Evolutionary conservation across 1,140 invertebrate genomes (phyloP), one percentile per base, ranked within the genome.

Genomic region (Chelonus insularis): DNA sequence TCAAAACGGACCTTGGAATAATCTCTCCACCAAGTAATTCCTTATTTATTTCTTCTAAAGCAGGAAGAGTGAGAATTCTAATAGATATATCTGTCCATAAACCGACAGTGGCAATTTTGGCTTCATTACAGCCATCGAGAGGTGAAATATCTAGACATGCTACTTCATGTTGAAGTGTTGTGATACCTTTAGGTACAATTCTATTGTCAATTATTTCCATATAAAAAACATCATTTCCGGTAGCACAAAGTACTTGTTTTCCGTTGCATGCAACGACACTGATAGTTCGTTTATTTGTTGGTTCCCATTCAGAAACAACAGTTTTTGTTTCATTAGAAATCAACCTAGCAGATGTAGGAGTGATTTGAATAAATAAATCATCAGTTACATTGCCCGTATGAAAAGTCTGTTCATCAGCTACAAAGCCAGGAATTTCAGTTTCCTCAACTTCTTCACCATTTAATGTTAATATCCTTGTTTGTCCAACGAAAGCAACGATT

Each of bases 81-180:
- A 95, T 93, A 0, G 95, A 97, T 66, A 98, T 97, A 71, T 99
- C 96, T 7, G 94, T 97, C 97, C 97, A 99, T 14, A 99, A 83
- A 0, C 97, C 97, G 34, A 98, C 93, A 14, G 94, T 94, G 34
- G 94, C 90, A 9, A 97, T 82, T 34, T 89, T 87, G 0, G 91
- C 86, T 54, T 86, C 86, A 0, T 72, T 85, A 1, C 76, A 73
- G 20, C 83, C 84, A 62, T 87, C 86, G 1, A 97, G 80, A 0
- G 95, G 92, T 4, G 92, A 95, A 12, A 99, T 88, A 80, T 99
- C 97, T 21, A 99, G 73, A 81, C 97, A 99, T 16, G 97, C 96
- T 21, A 99, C 91, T 83, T 99, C 97, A 75, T 96, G 88, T 34
- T 95, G 90, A 78, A 97, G 86, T 20, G 85, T 88, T 6, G 86